Percentiles rank a stretch among this genome's conserved stretches.
Evolutionary conservation across 2,888 invertebrate genomes (phyloP).

Genomic region (Metacarcinus magister): DNA sequence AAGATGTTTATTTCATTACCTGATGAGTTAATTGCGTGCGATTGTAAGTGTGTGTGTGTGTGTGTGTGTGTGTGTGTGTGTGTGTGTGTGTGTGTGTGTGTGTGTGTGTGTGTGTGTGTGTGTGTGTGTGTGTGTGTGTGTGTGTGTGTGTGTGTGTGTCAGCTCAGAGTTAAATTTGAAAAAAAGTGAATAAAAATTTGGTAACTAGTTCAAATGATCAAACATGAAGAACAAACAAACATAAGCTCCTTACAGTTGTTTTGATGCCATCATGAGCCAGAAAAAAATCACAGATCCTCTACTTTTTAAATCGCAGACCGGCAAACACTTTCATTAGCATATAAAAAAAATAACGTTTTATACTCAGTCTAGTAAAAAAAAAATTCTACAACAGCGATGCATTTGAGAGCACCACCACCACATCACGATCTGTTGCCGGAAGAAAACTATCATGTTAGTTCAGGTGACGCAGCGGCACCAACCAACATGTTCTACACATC

Average conservation of each 20-base stretch:
- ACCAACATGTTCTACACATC: not conserved
- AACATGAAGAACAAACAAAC: not conserved
- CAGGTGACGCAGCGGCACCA: not conserved
- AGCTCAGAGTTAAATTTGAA: not conserved
- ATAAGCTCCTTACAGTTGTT: not conserved
- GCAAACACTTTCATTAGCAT: not conserved
- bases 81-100: conserved; percentile 21
- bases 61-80: conserved; percentile 12
- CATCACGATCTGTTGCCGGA: not conserved
- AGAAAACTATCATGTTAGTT: too few relatives aligned
- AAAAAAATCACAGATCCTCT: not conserved
- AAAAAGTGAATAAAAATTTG: not conserved
- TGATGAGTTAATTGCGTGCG: not conserved
- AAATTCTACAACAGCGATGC: not conserved
- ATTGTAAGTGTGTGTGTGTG: not conserved
- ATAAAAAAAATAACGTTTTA: not conserved
- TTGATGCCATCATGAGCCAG: not conserved
- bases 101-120: conserved; percentile 13
- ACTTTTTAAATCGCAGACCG: not conserved
- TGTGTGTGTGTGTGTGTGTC: conserved; percentile 26
- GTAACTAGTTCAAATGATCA: not conserved
- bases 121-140: conserved; percentile 12
- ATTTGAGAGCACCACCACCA: not conserved
- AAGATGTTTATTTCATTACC: not conserved
- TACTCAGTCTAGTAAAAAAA: not conserved